A percentile compares a stretch with the other conserved stretches of the same genome.
Evolutionary conservation across 2,888 invertebrate species (phyloP).

Genomic region (Drosophila anomelani): DNA sequence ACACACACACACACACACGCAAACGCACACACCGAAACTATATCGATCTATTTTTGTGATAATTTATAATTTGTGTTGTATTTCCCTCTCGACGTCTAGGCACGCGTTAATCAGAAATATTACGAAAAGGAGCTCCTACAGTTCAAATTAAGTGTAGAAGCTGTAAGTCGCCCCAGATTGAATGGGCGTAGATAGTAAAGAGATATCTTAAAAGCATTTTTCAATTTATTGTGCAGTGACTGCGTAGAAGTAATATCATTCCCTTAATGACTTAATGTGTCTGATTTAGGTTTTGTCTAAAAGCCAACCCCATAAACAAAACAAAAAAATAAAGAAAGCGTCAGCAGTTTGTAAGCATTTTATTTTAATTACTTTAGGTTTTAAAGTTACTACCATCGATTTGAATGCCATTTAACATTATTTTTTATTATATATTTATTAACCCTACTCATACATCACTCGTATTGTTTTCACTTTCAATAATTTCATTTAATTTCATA

Average conservation of each 20-base stretch:
- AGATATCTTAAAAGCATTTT: conserved; percentile 70
- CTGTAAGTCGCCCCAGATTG: conserved; percentile 73
- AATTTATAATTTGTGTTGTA: conserved; percentile 45
- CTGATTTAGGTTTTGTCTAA: conserved; percentile 75
- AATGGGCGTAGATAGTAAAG: conserved; percentile 37
- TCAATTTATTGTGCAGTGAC: conserved; percentile 61
- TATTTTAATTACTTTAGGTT: conserved; percentile 32
- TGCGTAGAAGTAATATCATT: conserved; percentile 67
- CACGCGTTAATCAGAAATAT: conserved; percentile 81
- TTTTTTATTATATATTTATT: not conserved
- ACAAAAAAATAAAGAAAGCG: conserved; percentile 40
- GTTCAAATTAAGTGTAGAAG: conserved; percentile 81
- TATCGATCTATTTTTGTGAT: conserved; percentile 29
- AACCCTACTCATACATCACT: conserved; percentile 9
- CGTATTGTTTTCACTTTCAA: conserved; percentile 29
- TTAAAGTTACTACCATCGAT: conserved; percentile 10
- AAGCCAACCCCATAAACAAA: conserved; percentile 36
- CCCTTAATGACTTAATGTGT: conserved; percentile 71
- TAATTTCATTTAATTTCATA: conserved; percentile 26
- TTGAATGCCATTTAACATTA: conserved; percentile 19
- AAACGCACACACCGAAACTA: conserved; percentile 24
- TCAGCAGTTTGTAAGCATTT: conserved; percentile 41
- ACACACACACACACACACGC: conserved; percentile 32
- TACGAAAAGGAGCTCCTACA: conserved; percentile 82
- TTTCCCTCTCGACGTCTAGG: conserved; percentile 79